Evolutionary conservation across 2,888 invertebrate species (phyloP), one percentile per base, ranked within the genome.

Genomic region (Drosophila robusta): DNA sequence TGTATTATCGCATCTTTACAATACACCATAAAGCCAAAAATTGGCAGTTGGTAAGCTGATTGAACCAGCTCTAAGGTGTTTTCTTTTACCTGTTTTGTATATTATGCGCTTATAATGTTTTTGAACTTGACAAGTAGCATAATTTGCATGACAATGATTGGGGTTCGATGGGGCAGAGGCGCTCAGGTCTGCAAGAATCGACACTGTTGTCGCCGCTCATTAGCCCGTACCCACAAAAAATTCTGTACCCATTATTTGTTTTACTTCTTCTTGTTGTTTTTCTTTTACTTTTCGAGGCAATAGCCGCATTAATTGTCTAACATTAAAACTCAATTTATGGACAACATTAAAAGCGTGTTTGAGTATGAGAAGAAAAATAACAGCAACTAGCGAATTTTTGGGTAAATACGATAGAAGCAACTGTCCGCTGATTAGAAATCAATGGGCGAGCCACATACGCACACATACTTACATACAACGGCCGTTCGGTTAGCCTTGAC

Each of bases 241-340:
- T 54, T 63, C 68, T 74, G 51, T 49, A 44, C 34, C 51, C 41
- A 51, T 62, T 51, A 45, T 57, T 63, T 42, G 18, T 12, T 29
- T 70, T 56, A 29, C 47, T 45, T 47, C 24, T 69, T 54, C 18
- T 45, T 47, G 24, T 69, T 54, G 24, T 32, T 46, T 54, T 44
- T 18, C 18, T 18, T 24, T 57, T 70, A 8, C 29, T 29, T 78
- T 62, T 74, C 9, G 50, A 46, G 29, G 29, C 29, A 29, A 29
- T 29, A 29, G 29, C 29, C 70, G 39, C 60, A 74, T 52, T 57
- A 56, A 55, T 65, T 50, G 60, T 46, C 63, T 55, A 50, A 88
- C 88, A 88, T 86, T 83, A 86, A 85, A 85, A 85, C 74, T 78
- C 88, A 83, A 86, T 85, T 85, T 82, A 70, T 74, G 60, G 58